phyloP scores from a whole-genome alignment of 2,888 invertebrate species.

The Brachyptera putata region DNA sequence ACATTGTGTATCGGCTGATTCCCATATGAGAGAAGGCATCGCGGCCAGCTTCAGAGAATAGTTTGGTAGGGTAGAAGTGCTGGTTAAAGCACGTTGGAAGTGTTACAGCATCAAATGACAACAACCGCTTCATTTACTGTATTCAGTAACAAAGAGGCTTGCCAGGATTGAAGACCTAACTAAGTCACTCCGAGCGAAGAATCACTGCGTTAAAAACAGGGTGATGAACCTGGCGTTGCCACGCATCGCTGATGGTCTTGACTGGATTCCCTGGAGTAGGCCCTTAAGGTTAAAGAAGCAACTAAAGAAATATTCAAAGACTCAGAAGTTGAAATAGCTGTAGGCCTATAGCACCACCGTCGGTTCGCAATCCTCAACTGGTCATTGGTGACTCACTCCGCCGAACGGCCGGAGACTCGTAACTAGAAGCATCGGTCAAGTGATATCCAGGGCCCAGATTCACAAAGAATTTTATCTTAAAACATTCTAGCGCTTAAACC shows the following conservation, averaged over 20 bases:
- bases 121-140: conserved; percentile 27
- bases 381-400: conserved; percentile 1
- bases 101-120: not conserved
- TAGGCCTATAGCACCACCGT: not conserved
- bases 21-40: conserved; percentile 16
- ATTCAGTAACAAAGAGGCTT: conserved; percentile 42
- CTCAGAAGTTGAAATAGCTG: no score
- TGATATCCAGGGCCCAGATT: conserved; percentile 5
- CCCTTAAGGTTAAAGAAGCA: no score
- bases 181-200: conserved; percentile 38
- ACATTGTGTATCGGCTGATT: conserved; percentile 18
- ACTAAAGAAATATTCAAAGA: no score
- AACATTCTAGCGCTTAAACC: no score
- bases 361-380: not conserved
- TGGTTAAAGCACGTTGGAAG: conserved; percentile 6
- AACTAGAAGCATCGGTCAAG: not conserved
- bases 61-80: conserved; percentile 16
- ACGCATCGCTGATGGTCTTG: conserved; percentile 45
- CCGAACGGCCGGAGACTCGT: not conserved
- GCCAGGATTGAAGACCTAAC: conserved; percentile 41
- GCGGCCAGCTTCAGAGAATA: conserved; percentile 1
- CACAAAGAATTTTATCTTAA: no score
- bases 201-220: conserved; percentile 39
- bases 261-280: conserved; percentile 43
- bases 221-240: conserved; percentile 44